Conservation (phyloP, 2,113 vertebrate genomes). For the Falcunculus frontatus region DNA sequence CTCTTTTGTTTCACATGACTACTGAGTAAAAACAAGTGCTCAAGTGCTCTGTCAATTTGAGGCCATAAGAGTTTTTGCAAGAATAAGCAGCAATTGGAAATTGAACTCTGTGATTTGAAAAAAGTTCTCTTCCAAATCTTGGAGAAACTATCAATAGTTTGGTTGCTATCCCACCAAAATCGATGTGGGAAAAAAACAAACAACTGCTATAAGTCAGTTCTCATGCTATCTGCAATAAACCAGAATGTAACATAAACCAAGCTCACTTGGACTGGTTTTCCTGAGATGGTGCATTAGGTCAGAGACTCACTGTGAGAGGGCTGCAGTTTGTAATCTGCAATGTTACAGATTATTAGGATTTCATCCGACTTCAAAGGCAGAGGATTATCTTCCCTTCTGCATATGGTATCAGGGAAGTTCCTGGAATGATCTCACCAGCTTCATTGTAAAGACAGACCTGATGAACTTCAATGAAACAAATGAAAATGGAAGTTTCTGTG, state of each 20-base stretch:
- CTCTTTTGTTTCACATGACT: slow-evolving; percentile 7
- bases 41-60: background rate
- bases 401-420: background rate
- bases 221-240: background rate
- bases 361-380: background rate
- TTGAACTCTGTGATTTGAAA: background rate
- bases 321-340: background rate
- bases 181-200: fast-evolving
- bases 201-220: background rate
- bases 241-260: background rate
- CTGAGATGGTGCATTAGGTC: background rate
- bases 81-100: background rate
- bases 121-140: background rate
- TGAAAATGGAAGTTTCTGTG: background rate
- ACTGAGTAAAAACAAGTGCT: background rate
- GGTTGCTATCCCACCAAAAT: background rate
- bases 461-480: background rate
- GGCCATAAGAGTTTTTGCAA: background rate
- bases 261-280: background rate
- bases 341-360: background rate
- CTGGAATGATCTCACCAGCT: background rate
- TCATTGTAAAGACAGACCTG: background rate
- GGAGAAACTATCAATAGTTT: background rate
- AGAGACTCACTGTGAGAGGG: background rate
- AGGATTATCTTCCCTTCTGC: background rate